Percentiles rank a stretch among this genome's conserved stretches.
Evolutionary conservation across 2,888 invertebrate species (phyloP).

Genomic region (Trimorus sp.): DNA sequence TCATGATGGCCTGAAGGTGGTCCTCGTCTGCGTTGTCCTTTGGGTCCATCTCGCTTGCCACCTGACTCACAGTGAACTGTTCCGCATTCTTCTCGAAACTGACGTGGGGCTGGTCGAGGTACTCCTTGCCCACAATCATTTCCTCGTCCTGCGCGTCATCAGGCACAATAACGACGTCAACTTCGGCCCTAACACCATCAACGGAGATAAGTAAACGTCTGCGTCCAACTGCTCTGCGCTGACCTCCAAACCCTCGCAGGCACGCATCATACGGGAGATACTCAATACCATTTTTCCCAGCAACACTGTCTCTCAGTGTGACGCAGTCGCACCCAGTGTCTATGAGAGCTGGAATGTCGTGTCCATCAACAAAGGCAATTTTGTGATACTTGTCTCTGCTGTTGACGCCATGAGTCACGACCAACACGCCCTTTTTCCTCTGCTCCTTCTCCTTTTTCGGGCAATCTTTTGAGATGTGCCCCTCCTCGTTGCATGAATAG

Average conservation of each 20-base stretch:
- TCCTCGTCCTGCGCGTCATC: constrained; percentile 7
- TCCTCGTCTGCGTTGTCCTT: too few species aligned
- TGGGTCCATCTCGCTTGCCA: too few species aligned
- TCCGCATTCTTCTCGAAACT: constrained; percentile 12
- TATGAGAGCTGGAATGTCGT: constrained; percentile 8
- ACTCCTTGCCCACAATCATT: constrained; percentile 22
- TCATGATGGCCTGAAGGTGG: too few species aligned
- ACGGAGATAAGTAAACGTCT: background rate
- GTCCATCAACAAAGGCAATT: constrained; percentile 13
- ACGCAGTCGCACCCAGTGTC: constrained; percentile 31
- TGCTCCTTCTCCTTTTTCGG: constrained; percentile 2
- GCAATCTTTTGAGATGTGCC: constrained; percentile 15
- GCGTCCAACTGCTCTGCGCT: background rate
- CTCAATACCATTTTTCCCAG: background rate
- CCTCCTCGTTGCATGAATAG: constrained; percentile 14
- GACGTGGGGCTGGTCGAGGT: constrained; percentile 11
- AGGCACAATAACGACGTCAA: constrained; percentile 10
- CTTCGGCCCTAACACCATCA: constrained; percentile 17
- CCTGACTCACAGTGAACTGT: too few species aligned
- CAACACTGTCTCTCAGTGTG: constrained; percentile 11
- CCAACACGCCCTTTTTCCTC: background rate
- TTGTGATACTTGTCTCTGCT: constrained; percentile 16
- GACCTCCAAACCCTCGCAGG: constrained; percentile 23
- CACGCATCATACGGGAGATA: constrained; percentile 2
- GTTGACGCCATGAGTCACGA: background rate